phyloP scores from a whole-genome alignment of 2,888 invertebrate species.

The Pomacea canaliculata region DNA sequence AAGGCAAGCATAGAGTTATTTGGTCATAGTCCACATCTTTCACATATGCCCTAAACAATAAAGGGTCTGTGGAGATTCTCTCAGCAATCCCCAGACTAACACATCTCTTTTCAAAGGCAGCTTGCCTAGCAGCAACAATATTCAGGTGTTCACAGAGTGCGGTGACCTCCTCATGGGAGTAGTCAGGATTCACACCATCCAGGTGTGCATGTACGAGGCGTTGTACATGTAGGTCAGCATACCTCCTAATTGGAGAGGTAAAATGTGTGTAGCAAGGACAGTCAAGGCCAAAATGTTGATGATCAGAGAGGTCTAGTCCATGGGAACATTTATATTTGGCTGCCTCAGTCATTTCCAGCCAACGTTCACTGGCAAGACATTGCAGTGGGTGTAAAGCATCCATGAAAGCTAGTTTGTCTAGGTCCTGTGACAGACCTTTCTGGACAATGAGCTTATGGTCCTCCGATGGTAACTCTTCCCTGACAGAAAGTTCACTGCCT shows the following conservation, averaged over 20 bases:
- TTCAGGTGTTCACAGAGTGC: conserved; percentile 41
- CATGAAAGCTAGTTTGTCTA: conserved; percentile 29
- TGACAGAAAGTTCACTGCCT: conserved; percentile 14
- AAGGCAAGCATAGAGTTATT: conserved; percentile 37
- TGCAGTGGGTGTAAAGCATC: conserved; percentile 41
- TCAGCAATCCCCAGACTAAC: conserved; percentile 34
- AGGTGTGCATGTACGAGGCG: conserved; percentile 41
- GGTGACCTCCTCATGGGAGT: conserved; percentile 36
- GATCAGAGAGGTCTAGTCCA: conserved; percentile 19
- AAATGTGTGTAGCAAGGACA: conserved; percentile 41
- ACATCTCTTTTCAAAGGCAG: conserved; percentile 39
- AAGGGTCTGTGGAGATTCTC: conserved; percentile 35
- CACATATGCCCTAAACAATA: conserved; percentile 36
- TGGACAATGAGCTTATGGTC: conserved; percentile 28
- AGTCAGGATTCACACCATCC: conserved; percentile 13
- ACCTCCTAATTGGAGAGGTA: conserved; percentile 47
- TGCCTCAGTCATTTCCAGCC: conserved; percentile 40
- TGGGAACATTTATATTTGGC: conserved; percentile 37
- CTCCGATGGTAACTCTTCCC: not conserved
- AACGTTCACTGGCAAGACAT: conserved; percentile 35
- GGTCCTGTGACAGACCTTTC: conserved; percentile 33
- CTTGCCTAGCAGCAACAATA: conserved; percentile 36
- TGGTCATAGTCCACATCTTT: conserved; percentile 36
- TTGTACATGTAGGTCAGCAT: conserved; percentile 41
- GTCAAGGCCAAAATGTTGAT: conserved; percentile 42